Evolutionary conservation across 2,888 invertebrate species (phyloP), one percentile per base, ranked within the genome.

Genomic region (Dryobotodes eremita): DNA sequence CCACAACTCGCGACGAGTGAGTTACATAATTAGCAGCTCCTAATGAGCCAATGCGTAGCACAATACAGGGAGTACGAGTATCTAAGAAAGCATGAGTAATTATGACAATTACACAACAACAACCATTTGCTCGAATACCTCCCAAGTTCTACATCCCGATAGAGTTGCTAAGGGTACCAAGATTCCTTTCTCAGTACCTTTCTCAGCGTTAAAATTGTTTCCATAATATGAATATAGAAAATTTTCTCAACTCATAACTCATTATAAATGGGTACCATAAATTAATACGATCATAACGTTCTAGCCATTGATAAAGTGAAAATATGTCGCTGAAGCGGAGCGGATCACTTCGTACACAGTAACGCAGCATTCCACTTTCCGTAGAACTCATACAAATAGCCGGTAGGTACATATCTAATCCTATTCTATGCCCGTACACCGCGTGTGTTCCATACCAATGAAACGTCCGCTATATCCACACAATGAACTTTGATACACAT

Each of bases 361-460:
- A 80, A 90, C 86, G 87, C 79, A 84, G 71, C n/a, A 85, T 85
- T 86, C 82, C 82, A 85, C 82, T 89, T 85, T 77, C 65, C 77
- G 71, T 17, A 83, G 82, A 82, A 86, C 65, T 85, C 74, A 75
- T 74, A 82, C 74, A 85, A 81, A 83, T 83, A 62, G 73, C 70
- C 57, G 53, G 68, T 36, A 36, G 20, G 74, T 70, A 84, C 80
- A 61, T 71, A 79, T 64, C 79, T 82, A 80, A 82, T 80, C 75
- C 82, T 79, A 79, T 79, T 72, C 66, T 53, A 36, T 46, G 46
- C 42, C 11, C 42, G 17, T 13, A 55, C 72, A 68, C 42, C 48
- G 36, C 70, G 75, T 42, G 62, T 71, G 68, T 82, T 81, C 72
- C 79, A 69, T 74, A 80, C 78, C 76, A 75, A 82, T 73, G 64